Evolutionary conservation across 2,113 vertebrate genomes (phyloP), one percentile per base, ranked within the genome.

Genomic region (Vireo altiloquus): DNA sequence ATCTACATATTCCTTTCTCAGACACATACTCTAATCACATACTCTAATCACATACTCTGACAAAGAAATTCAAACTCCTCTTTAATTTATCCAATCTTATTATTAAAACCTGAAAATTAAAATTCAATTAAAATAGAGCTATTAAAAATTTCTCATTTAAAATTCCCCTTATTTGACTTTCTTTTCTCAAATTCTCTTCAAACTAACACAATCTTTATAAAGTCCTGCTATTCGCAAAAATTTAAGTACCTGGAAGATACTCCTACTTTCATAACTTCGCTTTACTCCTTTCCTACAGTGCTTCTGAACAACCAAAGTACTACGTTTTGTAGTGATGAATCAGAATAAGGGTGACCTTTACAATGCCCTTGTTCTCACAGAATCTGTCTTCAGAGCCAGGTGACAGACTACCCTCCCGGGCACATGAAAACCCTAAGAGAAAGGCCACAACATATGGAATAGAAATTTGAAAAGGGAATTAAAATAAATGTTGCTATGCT

Each of bases 361-460:
- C 9, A 61, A 33, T 31, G 4, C 7, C 27, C 15, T 74, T 10
- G 2, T 70, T 60, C 46, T 61, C 39, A 18, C 0, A 64, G 46
- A 77, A 44, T 7, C 6, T 0, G 0, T 53, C 24, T 47, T 90
- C 37, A 70, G 35, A 92, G 49, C 4, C 2, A 5, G 15, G 52
- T 66, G 65, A 63, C 37, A 75, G 47, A 66, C 8, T 57, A n/a
- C 6, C 7, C 31, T 90, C 13, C 39, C 5, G 10, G 31, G 52
- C 23, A 76, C 27, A 21, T 13, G 18, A 42, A 90, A 91, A 59
- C 3, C 8, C 54, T 60, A 33, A 54, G 44, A 69, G 61, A 87
- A 69, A 61, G 13, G 35, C 7, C 8, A 30, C 21, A 47, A 46
- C 13, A 25, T 19, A 79, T 42, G n/a, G 12, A 86, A 39, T 2